Evolutionary conservation across 1,140 invertebrate species (phyloP), one percentile per base, ranked within the genome.

Genomic region (Euura saliciscinereae): DNA sequence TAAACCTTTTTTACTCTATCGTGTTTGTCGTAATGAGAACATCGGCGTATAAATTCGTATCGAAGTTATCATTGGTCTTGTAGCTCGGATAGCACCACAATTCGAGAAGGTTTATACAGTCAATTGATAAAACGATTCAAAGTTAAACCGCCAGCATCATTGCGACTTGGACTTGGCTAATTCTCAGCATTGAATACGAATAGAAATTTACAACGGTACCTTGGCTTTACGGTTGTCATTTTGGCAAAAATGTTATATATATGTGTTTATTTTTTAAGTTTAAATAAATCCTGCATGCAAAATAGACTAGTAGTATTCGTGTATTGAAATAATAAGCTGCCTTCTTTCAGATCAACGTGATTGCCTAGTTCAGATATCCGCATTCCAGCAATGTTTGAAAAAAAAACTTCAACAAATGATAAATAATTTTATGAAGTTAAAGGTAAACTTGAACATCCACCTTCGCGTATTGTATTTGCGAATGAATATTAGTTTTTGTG

Each of bases 251-350:
- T 73, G 75, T 80, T 77, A 73, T 80, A 76, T 78, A 77, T 83
- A 79, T 82, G 80, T 71, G 28, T 79, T 80, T 75, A 81, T 85
- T 85, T 85, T 85, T 77, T 84, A 85, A 81, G 75, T 78, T 67
- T 78, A 79, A 81, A 84, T 83, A 83, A 84, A 84, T 76, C 77
- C 75, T 81, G 79, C 77, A 81, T 78, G 84, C 82, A 84, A 82
- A 59, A 11, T 59, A 59, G 13, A 59, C 51, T 5, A 3, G 6
- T 59, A 8, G 3, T n/a, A 11, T 59, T 59, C 5, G 28, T 28
- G 28, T 28, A 28, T 28, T 28, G 28, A 28, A 28, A 28, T 28
- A 28, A 28, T 28, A 28, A 28, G 28, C 28, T 28, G 28, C 28
- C 28, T 28, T 28, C 28, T 28, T 28, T 28, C 28, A 28, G 28